phyloP scores from a whole-genome alignment of 2,113 vertebrate species.

The Amphiprion ocellaris region DNA sequence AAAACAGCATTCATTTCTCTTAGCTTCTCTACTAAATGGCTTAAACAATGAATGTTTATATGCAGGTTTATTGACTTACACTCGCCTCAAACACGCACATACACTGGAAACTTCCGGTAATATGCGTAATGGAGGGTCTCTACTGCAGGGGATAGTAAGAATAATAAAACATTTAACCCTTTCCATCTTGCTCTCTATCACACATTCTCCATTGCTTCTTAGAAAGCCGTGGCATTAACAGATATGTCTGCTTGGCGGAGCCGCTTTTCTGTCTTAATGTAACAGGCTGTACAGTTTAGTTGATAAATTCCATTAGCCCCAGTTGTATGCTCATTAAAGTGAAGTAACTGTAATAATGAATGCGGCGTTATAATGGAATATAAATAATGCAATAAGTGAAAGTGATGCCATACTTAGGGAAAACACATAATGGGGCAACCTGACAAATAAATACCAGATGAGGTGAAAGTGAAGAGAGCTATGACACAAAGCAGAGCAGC shows the following conservation, averaged over 20 bases:
- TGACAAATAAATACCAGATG: background rate
- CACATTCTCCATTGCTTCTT: constrained; percentile 4
- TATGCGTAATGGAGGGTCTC: constrained; percentile 44
- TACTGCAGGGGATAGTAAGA: constrained; percentile 46
- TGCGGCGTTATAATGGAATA: constrained; percentile 22
- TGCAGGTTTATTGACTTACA: background rate
- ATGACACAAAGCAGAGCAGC: background rate
- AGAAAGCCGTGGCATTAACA: constrained; percentile 10
- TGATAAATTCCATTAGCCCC: constrained; percentile 26
- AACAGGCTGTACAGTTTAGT: constrained; percentile 8
- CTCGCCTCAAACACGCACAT: background rate
- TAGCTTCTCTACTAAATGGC: too few species aligned
- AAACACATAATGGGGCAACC: background rate
- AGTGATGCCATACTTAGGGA: background rate
- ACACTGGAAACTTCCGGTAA: background rate
- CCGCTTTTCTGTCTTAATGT: background rate
- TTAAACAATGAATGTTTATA: background rate
- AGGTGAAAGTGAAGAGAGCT: background rate
- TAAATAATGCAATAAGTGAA: constrained; percentile 19
- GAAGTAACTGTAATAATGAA: constrained; percentile 28
- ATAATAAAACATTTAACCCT: constrained; percentile 66
- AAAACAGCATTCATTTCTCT: too few species aligned
- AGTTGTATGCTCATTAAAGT: constrained; percentile 26
- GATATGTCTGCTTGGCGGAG: background rate
- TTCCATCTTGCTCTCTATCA: constrained; percentile 17